Evolutionary conservation across 2,797 vertebrate species (phyloP), one percentile per base, ranked within the genome.

Genomic region (Melanogrammus aeglefinus): DNA sequence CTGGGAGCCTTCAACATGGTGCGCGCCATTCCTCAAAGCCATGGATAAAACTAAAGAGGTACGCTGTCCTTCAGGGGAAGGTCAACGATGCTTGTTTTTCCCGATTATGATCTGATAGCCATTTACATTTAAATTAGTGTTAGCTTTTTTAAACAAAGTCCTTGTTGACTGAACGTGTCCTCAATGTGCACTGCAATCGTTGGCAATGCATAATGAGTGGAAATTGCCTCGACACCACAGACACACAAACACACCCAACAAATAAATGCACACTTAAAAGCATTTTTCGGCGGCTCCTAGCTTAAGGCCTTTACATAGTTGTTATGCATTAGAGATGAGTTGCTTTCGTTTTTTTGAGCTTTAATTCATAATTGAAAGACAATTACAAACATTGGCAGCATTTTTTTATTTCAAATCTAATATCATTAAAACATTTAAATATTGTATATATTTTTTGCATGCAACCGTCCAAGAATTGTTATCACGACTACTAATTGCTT

Each of bases 31-130:
- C 93, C n/a, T 99, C 77, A 94, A 95, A 78, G 97, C 98, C 39
- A 99, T 99, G 98, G 97, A 99, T 87, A 95, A 96, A 92, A 99
- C 98, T 80, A 99, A 99, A 87, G 90, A 96, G 96, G 97, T 99
- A 89, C 91, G 94, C 74, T 63, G 36, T 75, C 6, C 41, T 72
- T 10, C 1, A 0, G 70, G 31, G 21, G 66, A 77, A 31, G 0
- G 2, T 35, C 29, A 7, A n/a, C 4, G 12, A 2, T 14, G 16
- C 31, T 35, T 16, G 35, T 18, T 16, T n/a, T 18, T 72, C 35
- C 29, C 6, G 29, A 72, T 36, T 36, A 9, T 39, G 27, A 6
- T 72, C 7, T 44, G 24, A 16, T 16, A 6, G 35, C 72, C n/a
- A 72, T n/a, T 18, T 29, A 27, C 18, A 72, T n/a, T 18, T 29